These are phyloP conservation scores for Nannoperca australis DNA, from an alignment of 2,797 vertebrate genomes.

Conservation along the genomic window DNA sequence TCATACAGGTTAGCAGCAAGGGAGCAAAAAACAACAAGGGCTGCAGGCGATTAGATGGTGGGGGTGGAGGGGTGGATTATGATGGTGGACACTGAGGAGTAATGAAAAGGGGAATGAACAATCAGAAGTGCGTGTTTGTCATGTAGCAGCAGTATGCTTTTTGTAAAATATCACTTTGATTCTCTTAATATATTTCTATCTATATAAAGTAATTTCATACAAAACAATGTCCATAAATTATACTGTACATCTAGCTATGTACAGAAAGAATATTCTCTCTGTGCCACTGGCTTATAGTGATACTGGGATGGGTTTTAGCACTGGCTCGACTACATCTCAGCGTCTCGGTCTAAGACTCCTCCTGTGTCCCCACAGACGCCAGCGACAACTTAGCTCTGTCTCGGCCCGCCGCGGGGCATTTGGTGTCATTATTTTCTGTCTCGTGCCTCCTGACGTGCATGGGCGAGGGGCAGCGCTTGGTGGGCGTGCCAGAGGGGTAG, in stretches of 20 bases:
- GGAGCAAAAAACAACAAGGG: conserved; percentile 61
- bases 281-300: conserved; percentile 43
- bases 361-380: conserved; percentile 90
- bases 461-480: conserved; percentile 87
- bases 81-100: conserved; percentile 41
- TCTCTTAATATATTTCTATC: conserved; percentile 75
- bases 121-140: conserved; percentile 48
- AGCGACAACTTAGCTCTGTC: conserved; percentile 90
- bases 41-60: conserved; percentile 53
- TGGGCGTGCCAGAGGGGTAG: conserved; percentile 90
- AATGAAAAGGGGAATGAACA: conserved; percentile 32
- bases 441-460: conserved; percentile 90
- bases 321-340: conserved; percentile 35
- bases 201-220: conserved; percentile 88
- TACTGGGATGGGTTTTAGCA: conserved; percentile 46
- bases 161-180: conserved; percentile 83
- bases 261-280: conserved; percentile 44
- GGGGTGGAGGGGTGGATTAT: conserved; percentile 29
- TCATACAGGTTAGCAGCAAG: conserved; percentile 79
- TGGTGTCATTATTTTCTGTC: conserved; percentile 92
- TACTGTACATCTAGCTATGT: conserved; percentile 82
- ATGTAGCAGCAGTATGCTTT: conserved; percentile 71
- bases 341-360: conserved; percentile 88
- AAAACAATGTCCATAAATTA: conserved; percentile 83
- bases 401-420: conserved; percentile 87